These are phyloP conservation scores for Ctena decussata DNA, from an alignment of 2,888 invertebrate genomes.

Conservation along the genomic window DNA sequence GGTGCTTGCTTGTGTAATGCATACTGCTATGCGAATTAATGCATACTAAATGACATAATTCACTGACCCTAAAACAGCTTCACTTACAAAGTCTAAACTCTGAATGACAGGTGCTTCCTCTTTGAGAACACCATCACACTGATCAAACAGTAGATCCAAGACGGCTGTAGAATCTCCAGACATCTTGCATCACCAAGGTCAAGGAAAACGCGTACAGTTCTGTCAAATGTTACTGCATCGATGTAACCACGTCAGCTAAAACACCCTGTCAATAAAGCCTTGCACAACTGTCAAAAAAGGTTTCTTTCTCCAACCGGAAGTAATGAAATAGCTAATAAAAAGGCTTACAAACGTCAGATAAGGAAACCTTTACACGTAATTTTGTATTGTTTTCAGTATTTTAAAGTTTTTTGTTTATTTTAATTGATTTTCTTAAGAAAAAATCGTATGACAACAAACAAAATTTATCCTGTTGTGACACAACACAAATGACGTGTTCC, in stretches of 20 bases:
- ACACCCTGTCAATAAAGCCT: constrained; percentile 25
- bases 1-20: too few species aligned
- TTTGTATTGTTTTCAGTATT: neutral
- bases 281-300: too few species aligned
- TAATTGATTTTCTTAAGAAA: neutral
- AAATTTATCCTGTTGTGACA: constrained; percentile 20
- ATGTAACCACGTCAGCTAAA: constrained; percentile 57
- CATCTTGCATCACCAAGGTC: constrained; percentile 37
- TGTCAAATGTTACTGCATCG: constrained; percentile 41
- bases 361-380: too few species aligned
- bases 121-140: constrained; percentile 75
- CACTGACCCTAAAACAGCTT: too few species aligned
- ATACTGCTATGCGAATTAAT: too few species aligned
- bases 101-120: constrained; percentile 70
- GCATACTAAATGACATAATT: too few species aligned
- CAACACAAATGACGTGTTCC: constrained; percentile 65
- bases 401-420: neutral
- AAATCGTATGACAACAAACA: neutral
- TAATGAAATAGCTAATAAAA: too few species aligned
- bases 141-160: constrained; percentile 82
- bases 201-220: constrained; percentile 18
- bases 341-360: too few species aligned
- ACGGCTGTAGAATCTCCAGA: constrained; percentile 67
- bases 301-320: too few species aligned
- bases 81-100: constrained; percentile 72